A percentile compares a stretch with the other conserved stretches of the same genome.
These are phyloP conservation scores for Lophius americanus DNA, from an alignment of 2,797 vertebrate species.

Conservation along the genomic window DNA sequence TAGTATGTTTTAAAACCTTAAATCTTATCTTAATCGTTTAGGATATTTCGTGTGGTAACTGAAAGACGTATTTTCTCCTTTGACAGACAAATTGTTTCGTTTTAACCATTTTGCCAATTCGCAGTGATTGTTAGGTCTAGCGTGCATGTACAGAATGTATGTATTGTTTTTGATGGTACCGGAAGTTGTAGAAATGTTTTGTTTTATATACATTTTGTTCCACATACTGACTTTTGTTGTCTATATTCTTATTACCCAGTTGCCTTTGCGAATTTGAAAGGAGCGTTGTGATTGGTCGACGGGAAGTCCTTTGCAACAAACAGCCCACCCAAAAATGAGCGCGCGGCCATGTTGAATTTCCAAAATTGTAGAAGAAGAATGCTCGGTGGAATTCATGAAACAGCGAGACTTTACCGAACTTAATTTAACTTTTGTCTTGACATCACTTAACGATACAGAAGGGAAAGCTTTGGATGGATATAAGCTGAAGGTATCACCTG, in stretches of 20 bases:
- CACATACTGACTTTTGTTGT: background rate
- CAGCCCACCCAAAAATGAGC: conserved; percentile 61
- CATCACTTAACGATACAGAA: conserved; percentile 8
- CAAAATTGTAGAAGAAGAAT: conserved; percentile 56
- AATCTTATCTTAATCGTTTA: too few relatives aligned
- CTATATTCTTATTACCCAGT: background rate
- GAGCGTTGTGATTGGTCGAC: conserved; percentile 59
- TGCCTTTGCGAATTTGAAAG: conserved; percentile 37
- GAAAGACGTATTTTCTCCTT: too few relatives aligned
- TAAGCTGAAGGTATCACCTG: conserved; percentile 24
- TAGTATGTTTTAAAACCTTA: too few relatives aligned
- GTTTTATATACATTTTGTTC: conserved; percentile 27
- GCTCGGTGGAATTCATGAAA: conserved; percentile 31
- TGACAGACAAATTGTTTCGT: too few relatives aligned
- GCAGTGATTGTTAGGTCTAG: too few relatives aligned
- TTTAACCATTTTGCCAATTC: too few relatives aligned
- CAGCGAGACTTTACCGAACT: conserved; percentile 1
- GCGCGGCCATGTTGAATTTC: conserved; percentile 82
- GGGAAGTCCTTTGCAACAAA: conserved; percentile 18
- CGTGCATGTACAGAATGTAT: background rate
- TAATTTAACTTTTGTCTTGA: background rate
- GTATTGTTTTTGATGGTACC: conserved; percentile 12
- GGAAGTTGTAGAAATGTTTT: conserved; percentile 43
- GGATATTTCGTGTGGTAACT: too few relatives aligned
- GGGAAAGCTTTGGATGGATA: conserved; percentile 18